Evolutionary conservation across 2,797 vertebrate genomes (phyloP).

Genomic region (Mormyrops boulengeri): DNA sequence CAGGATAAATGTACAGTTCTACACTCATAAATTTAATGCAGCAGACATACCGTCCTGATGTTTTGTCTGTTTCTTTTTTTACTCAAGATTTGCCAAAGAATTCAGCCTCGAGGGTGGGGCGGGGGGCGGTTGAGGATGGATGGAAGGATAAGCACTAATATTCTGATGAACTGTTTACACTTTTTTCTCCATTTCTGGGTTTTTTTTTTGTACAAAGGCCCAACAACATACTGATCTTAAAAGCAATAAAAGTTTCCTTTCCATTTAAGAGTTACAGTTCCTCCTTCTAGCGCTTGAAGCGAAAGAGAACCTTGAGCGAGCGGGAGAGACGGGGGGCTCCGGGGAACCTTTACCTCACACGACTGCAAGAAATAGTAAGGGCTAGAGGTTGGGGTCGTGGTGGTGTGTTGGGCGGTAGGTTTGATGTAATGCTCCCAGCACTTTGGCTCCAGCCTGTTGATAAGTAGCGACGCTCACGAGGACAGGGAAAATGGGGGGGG

Average conservation of each 20-base stretch:
- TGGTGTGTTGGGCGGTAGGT: conserved; percentile 24
- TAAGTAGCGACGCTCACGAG: conserved; percentile 63
- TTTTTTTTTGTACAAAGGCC: background rate
- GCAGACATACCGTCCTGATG: background rate
- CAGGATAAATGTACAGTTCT: background rate
- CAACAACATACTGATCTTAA: background rate
- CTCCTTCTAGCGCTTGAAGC: conserved; percentile 25
- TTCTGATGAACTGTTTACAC: background rate
- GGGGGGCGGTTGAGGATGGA: background rate
- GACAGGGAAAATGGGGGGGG: conserved; percentile 38
- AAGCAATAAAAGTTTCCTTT: conserved; percentile 25
- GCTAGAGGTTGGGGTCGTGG: background rate
- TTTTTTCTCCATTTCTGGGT: background rate
- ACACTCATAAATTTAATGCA: background rate
- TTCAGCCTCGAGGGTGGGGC: background rate
- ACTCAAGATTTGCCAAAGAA: background rate
- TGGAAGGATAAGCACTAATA: background rate
- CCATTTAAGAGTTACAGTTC: conserved; percentile 29
- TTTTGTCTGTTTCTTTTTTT: background rate
- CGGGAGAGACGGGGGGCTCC: background rate
- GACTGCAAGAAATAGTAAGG: background rate
- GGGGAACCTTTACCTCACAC: conserved; percentile 8
- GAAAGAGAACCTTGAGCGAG: conserved; percentile 34
- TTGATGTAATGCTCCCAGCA: conserved; percentile 58
- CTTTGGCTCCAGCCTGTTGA: conserved; percentile 65